phyloP scores from a whole-genome alignment of 1,140 invertebrate genomes.

The Sitophilus oryzae region DNA sequence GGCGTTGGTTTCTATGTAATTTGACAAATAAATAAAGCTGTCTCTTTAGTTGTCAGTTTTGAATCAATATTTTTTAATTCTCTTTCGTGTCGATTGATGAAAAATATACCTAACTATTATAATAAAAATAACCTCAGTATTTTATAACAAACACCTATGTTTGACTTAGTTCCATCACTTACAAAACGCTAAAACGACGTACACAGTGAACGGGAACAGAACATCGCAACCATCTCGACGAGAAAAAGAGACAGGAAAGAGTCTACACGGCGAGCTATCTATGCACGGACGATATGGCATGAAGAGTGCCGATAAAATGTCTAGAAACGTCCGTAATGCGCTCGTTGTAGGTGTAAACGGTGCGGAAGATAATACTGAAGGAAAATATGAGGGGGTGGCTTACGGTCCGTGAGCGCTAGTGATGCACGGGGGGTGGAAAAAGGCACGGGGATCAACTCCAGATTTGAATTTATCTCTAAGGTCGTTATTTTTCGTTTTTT shows the following conservation, averaged over 20 bases:
- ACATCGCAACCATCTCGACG: neutral
- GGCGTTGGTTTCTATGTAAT: too few relatives aligned
- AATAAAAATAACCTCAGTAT: too few relatives aligned
- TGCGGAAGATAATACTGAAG: constrained; percentile 42
- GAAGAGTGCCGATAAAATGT: constrained; percentile 43
- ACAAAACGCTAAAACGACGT: neutral
- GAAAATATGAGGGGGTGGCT: constrained; percentile 34
- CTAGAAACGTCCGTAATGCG: constrained; percentile 38
- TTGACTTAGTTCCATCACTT: neutral
- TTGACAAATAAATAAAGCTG: too few relatives aligned
- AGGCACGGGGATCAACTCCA: constrained; percentile 34
- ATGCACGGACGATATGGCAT: constrained; percentile 41
- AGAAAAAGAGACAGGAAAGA: constrained; percentile 16
- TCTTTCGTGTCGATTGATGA: too few relatives aligned
- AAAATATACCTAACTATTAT: too few relatives aligned
- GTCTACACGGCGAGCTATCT: constrained; percentile 22
- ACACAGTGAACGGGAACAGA: neutral
- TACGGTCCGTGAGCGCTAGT: constrained; percentile 23
- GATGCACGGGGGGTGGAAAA: too few relatives aligned
- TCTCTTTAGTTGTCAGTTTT: too few relatives aligned
- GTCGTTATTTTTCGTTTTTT: constrained; percentile 21
- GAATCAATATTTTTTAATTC: too few relatives aligned
- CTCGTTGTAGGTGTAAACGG: constrained; percentile 43
- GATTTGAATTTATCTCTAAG: constrained; percentile 31
- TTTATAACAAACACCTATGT: too few relatives aligned